Percentiles rank a stretch among this genome's conserved stretches.
These are phyloP conservation scores for Varecia variegata DNA, from an alignment of 2,797 vertebrate genomes.

Conservation along the genomic window DNA sequence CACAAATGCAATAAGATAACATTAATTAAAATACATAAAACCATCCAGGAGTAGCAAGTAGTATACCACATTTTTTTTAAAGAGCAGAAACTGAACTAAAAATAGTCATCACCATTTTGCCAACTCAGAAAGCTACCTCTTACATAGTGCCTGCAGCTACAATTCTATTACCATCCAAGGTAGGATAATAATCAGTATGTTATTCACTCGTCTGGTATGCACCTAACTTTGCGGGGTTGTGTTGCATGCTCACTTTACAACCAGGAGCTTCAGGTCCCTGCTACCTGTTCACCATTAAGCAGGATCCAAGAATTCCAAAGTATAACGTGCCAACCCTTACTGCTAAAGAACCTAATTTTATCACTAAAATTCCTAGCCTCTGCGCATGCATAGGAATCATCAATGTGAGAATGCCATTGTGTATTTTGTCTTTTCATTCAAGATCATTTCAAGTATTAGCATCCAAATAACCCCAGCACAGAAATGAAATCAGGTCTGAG, in stretches of 20 bases:
- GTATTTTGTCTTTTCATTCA: background rate
- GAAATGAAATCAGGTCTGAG: conserved; percentile 33
- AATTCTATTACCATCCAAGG: conserved; percentile 34
- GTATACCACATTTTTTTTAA: conserved; percentile 24
- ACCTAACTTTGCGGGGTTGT: background rate
- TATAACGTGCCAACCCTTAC: background rate
- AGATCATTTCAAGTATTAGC: background rate
- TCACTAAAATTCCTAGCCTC: background rate
- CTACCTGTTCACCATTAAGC: background rate
- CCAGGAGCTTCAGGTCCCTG: background rate
- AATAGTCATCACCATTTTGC: conserved; percentile 63
- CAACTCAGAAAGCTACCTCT: conserved; percentile 53
- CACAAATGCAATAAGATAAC: conserved; percentile 54
- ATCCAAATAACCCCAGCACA: background rate
- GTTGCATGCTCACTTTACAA: background rate
- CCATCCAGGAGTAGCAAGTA: conserved; percentile 61
- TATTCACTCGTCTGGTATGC: conserved; percentile 60
- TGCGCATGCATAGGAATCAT: background rate
- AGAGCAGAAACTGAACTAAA: conserved; percentile 69
- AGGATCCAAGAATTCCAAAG: background rate
- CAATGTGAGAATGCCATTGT: background rate
- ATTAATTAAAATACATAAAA: conserved; percentile 78
- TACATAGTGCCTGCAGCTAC: conserved; percentile 56
- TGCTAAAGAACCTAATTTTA: background rate
- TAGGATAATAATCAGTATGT: conserved; percentile 49